Evolutionary conservation across 2,888 invertebrate species (phyloP), one percentile per base, ranked within the genome.

Genomic region (Galerucella nymphaeae): DNA sequence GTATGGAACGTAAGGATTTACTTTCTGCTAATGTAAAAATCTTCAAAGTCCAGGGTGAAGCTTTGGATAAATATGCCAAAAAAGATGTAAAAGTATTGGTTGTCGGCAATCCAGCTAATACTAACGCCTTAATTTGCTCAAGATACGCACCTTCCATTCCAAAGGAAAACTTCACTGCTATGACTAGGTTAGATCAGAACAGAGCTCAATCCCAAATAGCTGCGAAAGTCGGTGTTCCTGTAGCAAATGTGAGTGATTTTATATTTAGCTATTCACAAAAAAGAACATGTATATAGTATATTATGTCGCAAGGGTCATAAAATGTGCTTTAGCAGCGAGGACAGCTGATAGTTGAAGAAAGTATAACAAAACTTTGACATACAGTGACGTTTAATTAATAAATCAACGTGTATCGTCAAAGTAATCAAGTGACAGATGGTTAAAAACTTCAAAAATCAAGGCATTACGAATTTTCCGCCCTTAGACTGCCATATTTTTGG

Each of bases 101-200:
- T 50, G 99, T 99, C 79, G 99, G 99, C 57, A 99, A 99, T 87
- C 99, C 99, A 66, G 99, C 99, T 18, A 99, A 99, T 86, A 99
- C 99, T 4, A 99, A 99, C 88, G 98, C 98, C 13, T 88, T 96
- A 65, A 96, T 99, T 80, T 97, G 97, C 86, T 94, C 96, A 13
- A 96, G 96, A 84, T 98, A 97, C 85, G 97, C 97, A 38, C 97
- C 98, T 14, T 94, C 96, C 23, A 98, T 99, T 84, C 98, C 99
- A 18, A 93, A 93, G 81, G 94, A 96, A 85, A 99, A 99, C 87
- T 99, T 99, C 87, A 94, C 96, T 53, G 98, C 98, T 11, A 97
- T 99, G 96, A 99, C 99, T 0, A 91, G 99, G 76, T 90, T 99
- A 66, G 99, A 99, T 88, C 99, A 99, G 86, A 99, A 99, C 87